Evolutionary conservation across 2,797 vertebrate genomes (phyloP).

Genomic region (Lagodon rhomboides): DNA sequence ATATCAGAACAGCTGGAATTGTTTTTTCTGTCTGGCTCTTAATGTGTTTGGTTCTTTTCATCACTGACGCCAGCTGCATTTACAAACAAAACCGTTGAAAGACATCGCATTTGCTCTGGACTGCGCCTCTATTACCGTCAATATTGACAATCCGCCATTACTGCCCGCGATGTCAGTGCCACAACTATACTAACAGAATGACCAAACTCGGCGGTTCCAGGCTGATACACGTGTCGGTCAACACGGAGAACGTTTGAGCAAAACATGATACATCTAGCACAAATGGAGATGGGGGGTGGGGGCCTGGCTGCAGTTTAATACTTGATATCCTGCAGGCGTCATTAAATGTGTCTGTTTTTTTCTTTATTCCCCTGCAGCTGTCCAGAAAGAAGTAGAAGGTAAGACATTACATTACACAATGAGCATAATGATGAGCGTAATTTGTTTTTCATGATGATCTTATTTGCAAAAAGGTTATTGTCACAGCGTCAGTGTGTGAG

Average conservation of each 20-base stretch:
- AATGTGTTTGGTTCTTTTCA: neutral
- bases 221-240: constrained; percentile 13
- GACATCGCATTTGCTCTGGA: neutral
- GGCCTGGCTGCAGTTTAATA: constrained; percentile 23
- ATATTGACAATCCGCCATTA: neutral
- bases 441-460: constrained; percentile 66
- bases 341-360: constrained; percentile 65
- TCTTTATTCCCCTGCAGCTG: constrained; percentile 74
- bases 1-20: neutral
- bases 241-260: neutral
- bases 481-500: constrained; percentile 58
- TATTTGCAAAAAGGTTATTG: constrained; percentile 67
- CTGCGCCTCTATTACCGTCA: neutral
- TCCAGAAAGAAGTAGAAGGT: constrained; percentile 88
- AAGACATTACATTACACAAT: constrained; percentile 78
- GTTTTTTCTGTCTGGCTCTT: neutral
- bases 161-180: neutral
- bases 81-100: neutral
- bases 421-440: constrained; percentile 57
- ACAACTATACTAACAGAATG: neutral
- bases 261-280: neutral
- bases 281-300: constrained; percentile 28
- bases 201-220: neutral
- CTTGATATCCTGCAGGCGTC: constrained; percentile 23
- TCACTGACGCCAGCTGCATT: neutral